These are phyloP conservation scores for Lepus townsendii DNA, from an alignment of 2,797 vertebrate genomes.

Conservation along the genomic window DNA sequence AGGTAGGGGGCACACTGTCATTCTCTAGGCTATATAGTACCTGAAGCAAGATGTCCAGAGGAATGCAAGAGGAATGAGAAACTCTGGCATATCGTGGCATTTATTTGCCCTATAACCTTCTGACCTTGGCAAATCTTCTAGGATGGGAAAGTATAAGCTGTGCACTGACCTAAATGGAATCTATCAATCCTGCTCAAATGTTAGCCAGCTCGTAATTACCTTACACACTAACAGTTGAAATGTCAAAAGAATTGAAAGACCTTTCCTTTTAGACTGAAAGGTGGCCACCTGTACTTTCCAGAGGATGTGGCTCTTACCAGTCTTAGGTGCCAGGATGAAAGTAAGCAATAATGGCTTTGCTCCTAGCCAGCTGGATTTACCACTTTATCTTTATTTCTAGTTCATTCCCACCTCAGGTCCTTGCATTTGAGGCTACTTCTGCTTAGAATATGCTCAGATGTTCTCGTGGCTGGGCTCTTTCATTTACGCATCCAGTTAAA, in stretches of 20 bases:
- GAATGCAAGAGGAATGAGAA: slow-evolving; percentile 35
- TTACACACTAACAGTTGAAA: slow-evolving; percentile 42
- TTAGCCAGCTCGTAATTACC: slow-evolving; percentile 71
- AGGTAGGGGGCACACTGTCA: not conserved
- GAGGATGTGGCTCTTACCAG: not conserved
- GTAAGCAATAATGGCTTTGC: not conserved
- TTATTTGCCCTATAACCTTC: slow-evolving; percentile 74
- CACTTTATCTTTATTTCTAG: not conserved
- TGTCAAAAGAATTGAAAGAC: slow-evolving; percentile 60
- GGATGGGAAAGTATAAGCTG: slow-evolving; percentile 48
- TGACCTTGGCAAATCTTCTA: slow-evolving; percentile 70
- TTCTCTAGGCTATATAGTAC: not conserved
- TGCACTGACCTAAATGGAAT: slow-evolving; percentile 60
- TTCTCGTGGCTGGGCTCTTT: not conserved
- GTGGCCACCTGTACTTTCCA: slow-evolving; percentile 38
- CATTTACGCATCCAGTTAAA: not conserved
- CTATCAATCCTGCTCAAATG: slow-evolving; percentile 74
- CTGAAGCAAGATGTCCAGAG: slow-evolving; percentile 21
- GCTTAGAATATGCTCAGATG: not conserved
- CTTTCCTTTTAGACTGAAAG: slow-evolving; percentile 57
- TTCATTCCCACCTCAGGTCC: not conserved
- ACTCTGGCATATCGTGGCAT: slow-evolving; percentile 43
- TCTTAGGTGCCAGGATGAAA: not conserved
- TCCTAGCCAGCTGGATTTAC: not conserved
- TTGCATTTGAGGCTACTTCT: not conserved